A percentile compares a stretch with the other conserved stretches of the same genome.
These are phyloP conservation scores for Canis aureus DNA, from an alignment of 2,113 vertebrate species.

Conservation along the genomic window DNA sequence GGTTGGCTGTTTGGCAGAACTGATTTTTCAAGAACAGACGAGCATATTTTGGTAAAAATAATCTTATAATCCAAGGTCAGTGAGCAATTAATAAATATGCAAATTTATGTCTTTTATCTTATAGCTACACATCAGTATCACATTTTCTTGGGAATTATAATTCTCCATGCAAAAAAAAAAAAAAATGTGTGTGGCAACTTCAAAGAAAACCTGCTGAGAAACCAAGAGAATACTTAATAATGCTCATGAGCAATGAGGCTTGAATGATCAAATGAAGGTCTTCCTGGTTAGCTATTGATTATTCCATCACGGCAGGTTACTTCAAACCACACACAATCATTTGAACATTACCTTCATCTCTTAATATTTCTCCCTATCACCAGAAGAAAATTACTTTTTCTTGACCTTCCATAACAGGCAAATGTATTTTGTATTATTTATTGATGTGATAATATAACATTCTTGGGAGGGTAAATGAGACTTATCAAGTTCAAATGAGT, in stretches of 20 bases:
- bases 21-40: neutral
- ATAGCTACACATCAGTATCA: neutral
- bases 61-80: neutral
- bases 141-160: slow-evolving; percentile 42
- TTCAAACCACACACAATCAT: slow-evolving; percentile 65
- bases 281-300: slow-evolving; percentile 70
- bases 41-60: slow-evolving; percentile 20
- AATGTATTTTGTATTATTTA: slow-evolving; percentile 62
- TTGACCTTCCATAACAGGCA: slow-evolving; percentile 45
- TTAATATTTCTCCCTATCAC: neutral
- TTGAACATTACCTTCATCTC: slow-evolving; percentile 61
- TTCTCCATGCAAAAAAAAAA: slow-evolving; percentile 65
- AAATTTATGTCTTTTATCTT: slow-evolving; percentile 38
- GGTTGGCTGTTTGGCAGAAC: neutral
- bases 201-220: slow-evolving; percentile 60
- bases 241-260: slow-evolving; percentile 48
- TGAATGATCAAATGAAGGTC: slow-evolving; percentile 70
- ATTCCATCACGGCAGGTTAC: slow-evolving; percentile 51
- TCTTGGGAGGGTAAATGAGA: slow-evolving; percentile 36
- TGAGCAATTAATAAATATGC: neutral
- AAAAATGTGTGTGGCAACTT: slow-evolving; percentile 67
- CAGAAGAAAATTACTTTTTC: slow-evolving; percentile 68
- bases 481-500: slow-evolving; percentile 35
- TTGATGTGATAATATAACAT: slow-evolving; percentile 26
- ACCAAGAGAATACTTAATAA: slow-evolving; percentile 76